Evolutionary conservation across 2,888 invertebrate species (phyloP).

Genomic region (Zele albiditarsus): DNA sequence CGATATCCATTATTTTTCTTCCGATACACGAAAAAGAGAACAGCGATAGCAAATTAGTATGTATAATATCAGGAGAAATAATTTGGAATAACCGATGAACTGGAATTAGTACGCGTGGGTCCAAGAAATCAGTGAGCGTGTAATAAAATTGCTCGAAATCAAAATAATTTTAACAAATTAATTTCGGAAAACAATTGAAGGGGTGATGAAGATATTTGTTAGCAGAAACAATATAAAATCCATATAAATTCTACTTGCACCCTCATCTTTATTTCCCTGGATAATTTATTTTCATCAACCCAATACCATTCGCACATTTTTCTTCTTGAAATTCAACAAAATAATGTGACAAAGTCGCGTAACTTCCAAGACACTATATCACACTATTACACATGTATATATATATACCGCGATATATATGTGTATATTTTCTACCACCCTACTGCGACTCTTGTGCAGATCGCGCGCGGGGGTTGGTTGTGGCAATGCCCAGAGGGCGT

Average conservation of each 20-base stretch:
- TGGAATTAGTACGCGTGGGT: no score
- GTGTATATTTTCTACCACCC: slow-evolving; percentile 1
- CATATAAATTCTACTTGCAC: background rate
- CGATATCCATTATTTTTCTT: slow-evolving; percentile 32
- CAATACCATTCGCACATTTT: slow-evolving; percentile 32
- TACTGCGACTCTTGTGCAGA: background rate
- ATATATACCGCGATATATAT: background rate
- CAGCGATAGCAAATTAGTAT: background rate
- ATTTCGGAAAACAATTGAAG: no score
- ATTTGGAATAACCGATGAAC: no score
- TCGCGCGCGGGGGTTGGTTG: slow-evolving; percentile 20
- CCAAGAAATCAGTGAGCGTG: no score
- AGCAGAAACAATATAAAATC: no score
- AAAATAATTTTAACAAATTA: no score
- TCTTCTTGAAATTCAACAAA: slow-evolving; percentile 62
- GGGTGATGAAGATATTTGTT: no score
- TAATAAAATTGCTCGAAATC: no score
- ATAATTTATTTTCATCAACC: background rate
- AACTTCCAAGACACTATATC: background rate
- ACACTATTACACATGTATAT: slow-evolving; percentile 11
- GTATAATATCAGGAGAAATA: no score
- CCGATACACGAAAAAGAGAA: background rate
- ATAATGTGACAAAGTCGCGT: slow-evolving; percentile 53
- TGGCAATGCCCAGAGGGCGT: slow-evolving; percentile 33
- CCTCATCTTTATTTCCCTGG: background rate